Evolutionary conservation across 2,888 invertebrate species (phyloP).

Genomic region (Hirtodrosophila duncani): DNA sequence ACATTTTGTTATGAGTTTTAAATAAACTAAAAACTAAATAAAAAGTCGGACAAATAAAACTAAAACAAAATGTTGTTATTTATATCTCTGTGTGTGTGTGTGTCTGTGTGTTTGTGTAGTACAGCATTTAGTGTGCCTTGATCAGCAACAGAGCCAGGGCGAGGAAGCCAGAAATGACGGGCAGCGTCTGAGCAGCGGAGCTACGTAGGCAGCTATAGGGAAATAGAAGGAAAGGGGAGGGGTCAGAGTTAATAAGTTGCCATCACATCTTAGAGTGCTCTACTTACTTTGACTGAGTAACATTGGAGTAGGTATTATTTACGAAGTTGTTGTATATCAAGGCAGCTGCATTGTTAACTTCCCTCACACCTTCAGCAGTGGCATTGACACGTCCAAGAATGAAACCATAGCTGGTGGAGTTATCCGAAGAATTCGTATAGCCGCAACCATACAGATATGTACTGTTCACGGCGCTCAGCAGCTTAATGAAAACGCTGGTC

Average conservation of each 20-base stretch:
- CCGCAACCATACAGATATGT: constrained; percentile 47
- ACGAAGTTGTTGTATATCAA: constrained; percentile 23
- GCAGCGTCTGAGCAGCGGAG: constrained; percentile 48
- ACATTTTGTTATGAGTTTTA: constrained; percentile 22
- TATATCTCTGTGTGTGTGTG: background rate
- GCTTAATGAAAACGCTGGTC: constrained; percentile 21
- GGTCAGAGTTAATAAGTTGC: background rate
- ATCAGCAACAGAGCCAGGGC: constrained; percentile 45
- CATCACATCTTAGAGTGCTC: background rate
- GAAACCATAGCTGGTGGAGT: constrained; percentile 38
- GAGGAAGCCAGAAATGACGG: constrained; percentile 46
- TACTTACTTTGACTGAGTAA: constrained; percentile 43
- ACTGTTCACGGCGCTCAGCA: constrained; percentile 21
- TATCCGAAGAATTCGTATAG: constrained; percentile 22
- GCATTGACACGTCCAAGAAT: constrained; percentile 21
- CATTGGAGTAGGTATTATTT: constrained; percentile 5
- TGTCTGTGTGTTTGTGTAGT: constrained; percentile 2
- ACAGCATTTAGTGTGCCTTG: constrained; percentile 34
- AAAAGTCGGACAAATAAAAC: constrained; percentile 33
- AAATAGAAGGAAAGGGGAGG: background rate
- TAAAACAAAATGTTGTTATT: constrained; percentile 12
- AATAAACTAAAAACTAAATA: constrained; percentile 66
- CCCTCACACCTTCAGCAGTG: background rate
- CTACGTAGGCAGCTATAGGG: constrained; percentile 41
- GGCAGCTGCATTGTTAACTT: constrained; percentile 30